Conservation (phyloP, 2,888 invertebrate genomes). For the Phoenoteleia sp. region DNA sequence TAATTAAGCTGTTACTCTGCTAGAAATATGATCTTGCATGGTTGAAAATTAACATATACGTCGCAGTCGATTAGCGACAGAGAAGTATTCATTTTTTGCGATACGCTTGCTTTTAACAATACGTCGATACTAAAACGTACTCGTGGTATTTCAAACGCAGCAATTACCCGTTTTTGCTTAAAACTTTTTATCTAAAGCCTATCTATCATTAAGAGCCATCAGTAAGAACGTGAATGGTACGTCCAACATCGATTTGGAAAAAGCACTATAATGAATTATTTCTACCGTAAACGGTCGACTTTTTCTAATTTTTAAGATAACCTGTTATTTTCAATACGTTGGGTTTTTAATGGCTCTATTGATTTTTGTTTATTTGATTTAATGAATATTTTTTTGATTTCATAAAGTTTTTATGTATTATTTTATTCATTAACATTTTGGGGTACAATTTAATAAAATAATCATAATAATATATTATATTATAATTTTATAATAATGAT, state of each 20-base stretch:
- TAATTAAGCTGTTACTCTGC: conserved; percentile 13
- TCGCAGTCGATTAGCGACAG: conserved; percentile 11
- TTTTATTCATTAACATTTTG: too few relatives aligned
- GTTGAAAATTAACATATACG: not conserved
- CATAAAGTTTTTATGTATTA: too few relatives aligned
- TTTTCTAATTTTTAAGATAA: too few relatives aligned
- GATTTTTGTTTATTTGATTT: too few relatives aligned
- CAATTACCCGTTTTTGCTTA: conserved; percentile 48
- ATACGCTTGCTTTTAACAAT: conserved; percentile 4
- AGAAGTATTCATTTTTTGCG: conserved; percentile 27
- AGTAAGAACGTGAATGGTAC: conserved; percentile 24
- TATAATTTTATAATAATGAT: too few relatives aligned
- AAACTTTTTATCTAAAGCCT: conserved; percentile 43
- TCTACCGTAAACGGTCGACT: too few relatives aligned
- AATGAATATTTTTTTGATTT: too few relatives aligned
- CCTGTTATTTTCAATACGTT: too few relatives aligned
- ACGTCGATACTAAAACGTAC: conserved; percentile 28
- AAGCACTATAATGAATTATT: conserved; percentile 10
- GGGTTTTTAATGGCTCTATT: too few relatives aligned
- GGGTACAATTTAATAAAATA: too few relatives aligned
- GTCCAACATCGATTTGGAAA: conserved; percentile 37
- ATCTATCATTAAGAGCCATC: conserved; percentile 47
- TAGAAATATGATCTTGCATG: not conserved
- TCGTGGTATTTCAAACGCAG: conserved; percentile 9
- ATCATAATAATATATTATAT: too few relatives aligned